phyloP scores from a whole-genome alignment of 1,140 invertebrate genomes.

The Ephestia elutella region DNA sequence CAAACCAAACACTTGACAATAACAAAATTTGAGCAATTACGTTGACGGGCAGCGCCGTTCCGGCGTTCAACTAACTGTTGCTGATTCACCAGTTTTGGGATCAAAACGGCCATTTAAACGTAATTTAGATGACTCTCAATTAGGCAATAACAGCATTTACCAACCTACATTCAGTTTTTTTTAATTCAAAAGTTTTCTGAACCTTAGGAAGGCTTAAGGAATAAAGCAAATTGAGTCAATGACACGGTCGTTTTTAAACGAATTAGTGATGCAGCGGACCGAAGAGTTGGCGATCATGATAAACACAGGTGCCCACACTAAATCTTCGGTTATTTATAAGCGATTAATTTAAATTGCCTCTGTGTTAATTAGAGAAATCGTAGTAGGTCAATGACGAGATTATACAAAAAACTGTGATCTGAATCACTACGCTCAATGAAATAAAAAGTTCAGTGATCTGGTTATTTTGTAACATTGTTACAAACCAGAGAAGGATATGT shows the following conservation, averaged over 20 bases:
- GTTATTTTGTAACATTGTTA: constrained; percentile 20
- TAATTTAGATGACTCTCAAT: constrained; percentile 24
- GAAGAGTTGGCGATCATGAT: neutral
- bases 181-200: neutral
- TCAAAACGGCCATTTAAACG: constrained; percentile 22
- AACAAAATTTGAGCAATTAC: constrained; percentile 19
- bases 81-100: constrained; percentile 20
- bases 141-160: constrained; percentile 13
- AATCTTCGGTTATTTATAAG: constrained; percentile 14
- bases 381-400: constrained; percentile 41
- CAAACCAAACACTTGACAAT: neutral
- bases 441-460: constrained; percentile 28
- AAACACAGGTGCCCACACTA: constrained; percentile 7
- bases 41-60: neutral
- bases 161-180: constrained; percentile 12
- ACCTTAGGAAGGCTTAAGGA: neutral
- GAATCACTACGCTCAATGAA: constrained; percentile 25
- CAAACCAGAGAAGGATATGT: too few species aligned
- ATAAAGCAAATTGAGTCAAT: neutral
- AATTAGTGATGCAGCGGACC: neutral
- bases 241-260: neutral
- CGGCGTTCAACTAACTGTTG: constrained; percentile 4
- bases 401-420: constrained; percentile 27
- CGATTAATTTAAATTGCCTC: constrained; percentile 28
- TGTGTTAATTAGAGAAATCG: constrained; percentile 47